A percentile compares a stretch with the other conserved stretches of the same genome.
phyloP scores from a whole-genome alignment of 1,140 invertebrate species.

The Tetramorium alpestre region DNA sequence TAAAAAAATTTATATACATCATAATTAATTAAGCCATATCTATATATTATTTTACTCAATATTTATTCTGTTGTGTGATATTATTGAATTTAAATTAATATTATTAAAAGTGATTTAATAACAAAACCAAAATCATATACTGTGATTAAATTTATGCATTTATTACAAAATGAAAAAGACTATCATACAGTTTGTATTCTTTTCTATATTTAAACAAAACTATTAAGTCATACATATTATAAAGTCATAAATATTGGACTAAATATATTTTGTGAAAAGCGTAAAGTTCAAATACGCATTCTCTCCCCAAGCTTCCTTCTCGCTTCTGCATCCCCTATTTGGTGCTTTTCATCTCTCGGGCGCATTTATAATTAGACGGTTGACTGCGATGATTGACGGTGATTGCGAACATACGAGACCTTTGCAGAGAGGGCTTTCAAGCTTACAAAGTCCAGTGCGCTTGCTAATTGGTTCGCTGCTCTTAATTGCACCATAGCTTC shows the following conservation, averaged over 20 bases:
- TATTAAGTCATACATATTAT: not conserved
- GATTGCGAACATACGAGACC: conserved; percentile 63
- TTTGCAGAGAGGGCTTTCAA: conserved; percentile 43
- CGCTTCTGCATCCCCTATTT: conserved; percentile 7
- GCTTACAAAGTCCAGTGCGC: conserved; percentile 39
- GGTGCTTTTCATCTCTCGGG: not conserved
- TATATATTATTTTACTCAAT: not conserved
- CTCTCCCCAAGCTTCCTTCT: not conserved
- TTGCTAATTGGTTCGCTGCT: conserved; percentile 59
- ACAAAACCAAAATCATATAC: not conserved
- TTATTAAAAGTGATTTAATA: not conserved
- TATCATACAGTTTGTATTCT: not conserved
- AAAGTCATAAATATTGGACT: not conserved
- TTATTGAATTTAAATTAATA: not conserved
- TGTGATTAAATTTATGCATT: not conserved
- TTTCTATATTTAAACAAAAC: not conserved
- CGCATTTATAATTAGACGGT: conserved; percentile 49
- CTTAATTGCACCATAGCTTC: conserved; percentile 61
- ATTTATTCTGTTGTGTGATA: too few relatives aligned
- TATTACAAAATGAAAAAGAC: not conserved
- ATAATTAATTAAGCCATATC: not conserved
- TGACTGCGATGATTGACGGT: conserved; percentile 19
- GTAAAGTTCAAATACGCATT: not conserved
- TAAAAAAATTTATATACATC: not conserved
- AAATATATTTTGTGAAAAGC: not conserved